Evolutionary conservation across 2,797 vertebrate genomes (phyloP).

Genomic region (Onychomys torridus): DNA sequence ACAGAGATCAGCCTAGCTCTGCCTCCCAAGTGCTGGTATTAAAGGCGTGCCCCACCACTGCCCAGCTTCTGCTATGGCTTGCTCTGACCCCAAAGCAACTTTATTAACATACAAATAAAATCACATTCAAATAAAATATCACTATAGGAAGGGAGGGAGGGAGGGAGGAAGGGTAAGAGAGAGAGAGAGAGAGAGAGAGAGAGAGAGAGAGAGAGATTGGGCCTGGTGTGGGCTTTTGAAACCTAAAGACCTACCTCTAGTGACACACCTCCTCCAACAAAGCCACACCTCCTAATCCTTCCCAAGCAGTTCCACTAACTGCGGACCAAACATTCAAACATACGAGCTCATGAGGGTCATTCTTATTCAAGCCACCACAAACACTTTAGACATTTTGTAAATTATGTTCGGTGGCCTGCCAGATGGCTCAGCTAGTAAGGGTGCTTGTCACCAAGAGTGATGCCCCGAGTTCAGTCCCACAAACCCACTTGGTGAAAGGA

Average conservation of each 20-base stretch:
- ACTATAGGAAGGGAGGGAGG: neutral
- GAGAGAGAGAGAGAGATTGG: neutral
- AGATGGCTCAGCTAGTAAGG: neutral
- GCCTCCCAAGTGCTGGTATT: too few species aligned
- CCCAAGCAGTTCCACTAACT: neutral
- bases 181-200: neutral
- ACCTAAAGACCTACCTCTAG: neutral
- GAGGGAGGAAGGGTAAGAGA: rapidly evolving
- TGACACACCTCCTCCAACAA: neutral
- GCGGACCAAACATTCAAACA: neutral
- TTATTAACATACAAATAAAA: too few species aligned
- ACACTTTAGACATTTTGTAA: too few species aligned
- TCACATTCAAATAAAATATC: too few species aligned
- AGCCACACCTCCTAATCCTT: neutral
- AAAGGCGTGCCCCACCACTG: too few species aligned
- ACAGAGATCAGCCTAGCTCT: too few species aligned
- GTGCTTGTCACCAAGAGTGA: neutral
- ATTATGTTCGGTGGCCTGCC: neutral
- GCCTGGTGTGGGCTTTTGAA: neutral
- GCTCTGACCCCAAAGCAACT: too few species aligned
- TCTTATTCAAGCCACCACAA: neutral
- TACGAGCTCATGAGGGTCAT: too few species aligned
- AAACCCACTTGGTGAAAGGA: neutral
- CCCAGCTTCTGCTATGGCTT: too few species aligned
- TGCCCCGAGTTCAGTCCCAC: neutral